Evolutionary conservation across 2,113 vertebrate species (phyloP), one percentile per base, ranked within the genome.

Genomic region (Geothlypis trichas): DNA sequence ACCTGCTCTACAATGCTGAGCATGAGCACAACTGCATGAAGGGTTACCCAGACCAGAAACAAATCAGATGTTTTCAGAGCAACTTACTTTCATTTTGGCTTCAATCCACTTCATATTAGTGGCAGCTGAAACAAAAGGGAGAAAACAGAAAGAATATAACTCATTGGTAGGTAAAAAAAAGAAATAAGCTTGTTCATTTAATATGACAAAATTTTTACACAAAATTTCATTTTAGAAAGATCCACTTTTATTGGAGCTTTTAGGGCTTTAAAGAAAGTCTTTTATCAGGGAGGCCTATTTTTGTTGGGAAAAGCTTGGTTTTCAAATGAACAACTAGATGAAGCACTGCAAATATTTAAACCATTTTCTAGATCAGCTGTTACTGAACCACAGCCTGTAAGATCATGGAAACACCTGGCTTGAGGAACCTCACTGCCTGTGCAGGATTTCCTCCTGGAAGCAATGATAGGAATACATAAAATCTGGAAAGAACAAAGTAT

Each of bases 21-120:
- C 37, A 10, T 6, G 12, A 67, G 42, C 33, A 19, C 55, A 54
- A 4, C 31, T 77, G 16, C 35, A 69, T 5, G 20, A 83, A 57
- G 51, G 65, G 74, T 22, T 27, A 42, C 42, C 24, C 23, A 73
- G 23, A n/a, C 15, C 37, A 72, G 61, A 86, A 89, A 79, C 39
- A 95, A 90, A 91, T 59, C 6, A 74, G 14, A 74, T 10, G 10
- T 84, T 89, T 95, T 92, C 81, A 96, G 77, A 93, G 78, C 27
- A 79, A 98, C 98, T 97, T 98, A 99, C 99, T 98, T 99, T 99
- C 99, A 99, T 99, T 98, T 99, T 99, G 95, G 99, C 99, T 97
- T 99, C 99, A 97, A 99, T 99, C 99, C 99, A 99, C 98, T 99
- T 99, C 99, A 99, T 99, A 97, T 99, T 99, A 93, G 99, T 99